Evolutionary conservation across 2,888 invertebrate genomes (phyloP).

Genomic region (Pseudeuparius sepicola): DNA sequence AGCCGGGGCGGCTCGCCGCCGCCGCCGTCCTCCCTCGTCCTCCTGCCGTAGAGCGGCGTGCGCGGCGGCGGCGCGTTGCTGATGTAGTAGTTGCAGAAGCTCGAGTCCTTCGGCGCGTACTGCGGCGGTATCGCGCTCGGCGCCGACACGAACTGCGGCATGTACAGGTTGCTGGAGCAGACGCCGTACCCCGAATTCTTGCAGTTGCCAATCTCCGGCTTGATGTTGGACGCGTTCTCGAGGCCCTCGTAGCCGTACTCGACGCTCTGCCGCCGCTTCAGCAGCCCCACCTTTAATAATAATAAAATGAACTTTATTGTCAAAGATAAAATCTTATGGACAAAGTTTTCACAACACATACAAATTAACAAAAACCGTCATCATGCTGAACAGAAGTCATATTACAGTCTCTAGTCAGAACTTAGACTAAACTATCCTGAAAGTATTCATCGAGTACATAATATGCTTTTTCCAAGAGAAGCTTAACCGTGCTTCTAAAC

Average conservation of each 20-base stretch:
- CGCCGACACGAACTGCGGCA: constrained; percentile 30
- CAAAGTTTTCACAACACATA: too few relatives aligned
- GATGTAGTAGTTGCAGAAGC: constrained; percentile 32
- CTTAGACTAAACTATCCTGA: too few relatives aligned
- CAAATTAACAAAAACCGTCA: too few relatives aligned
- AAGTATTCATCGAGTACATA: too few relatives aligned
- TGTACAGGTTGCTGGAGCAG: constrained; percentile 30
- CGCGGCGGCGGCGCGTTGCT: constrained; percentile 26
- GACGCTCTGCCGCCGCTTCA: constrained; percentile 31
- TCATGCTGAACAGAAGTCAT: too few relatives aligned
- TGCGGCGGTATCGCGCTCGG: constrained; percentile 32
- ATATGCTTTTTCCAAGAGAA: too few relatives aligned
- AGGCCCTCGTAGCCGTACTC: constrained; percentile 28
- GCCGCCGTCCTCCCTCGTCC: constrained; percentile 20
- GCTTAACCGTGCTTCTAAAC: too few relatives aligned
- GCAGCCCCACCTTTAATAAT: constrained; percentile 24
- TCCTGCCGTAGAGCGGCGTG: constrained; percentile 31
- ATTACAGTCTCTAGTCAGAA: too few relatives aligned
- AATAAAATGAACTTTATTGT: constrained; percentile 1
- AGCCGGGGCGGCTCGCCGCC: constrained; percentile 8
- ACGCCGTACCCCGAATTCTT: constrained; percentile 30
- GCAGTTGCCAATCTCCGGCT: constrained; percentile 21
- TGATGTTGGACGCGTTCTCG: constrained; percentile 18
- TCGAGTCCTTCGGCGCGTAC: constrained; percentile 31
- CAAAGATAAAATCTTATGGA: too few relatives aligned